A percentile compares a stretch with the other conserved stretches of the same genome.
These are phyloP conservation scores for Camponotus fellah DNA, from an alignment of 2,888 invertebrate species.

Conservation along the genomic window DNA sequence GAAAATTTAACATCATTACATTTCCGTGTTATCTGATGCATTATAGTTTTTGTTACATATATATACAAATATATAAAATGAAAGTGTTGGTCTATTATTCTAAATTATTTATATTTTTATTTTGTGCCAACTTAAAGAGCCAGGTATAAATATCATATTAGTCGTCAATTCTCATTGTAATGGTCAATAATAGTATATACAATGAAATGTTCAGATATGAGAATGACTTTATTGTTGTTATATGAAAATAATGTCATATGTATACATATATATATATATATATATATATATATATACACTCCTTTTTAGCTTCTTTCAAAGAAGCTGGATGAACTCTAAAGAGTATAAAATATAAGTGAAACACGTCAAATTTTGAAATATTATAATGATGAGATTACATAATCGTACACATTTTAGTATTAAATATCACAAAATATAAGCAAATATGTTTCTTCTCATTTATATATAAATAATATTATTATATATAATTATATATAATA, in stretches of 20 bases:
- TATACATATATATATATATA: neutral
- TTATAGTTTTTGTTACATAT: slow-evolving; percentile 45
- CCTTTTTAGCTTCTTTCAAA: neutral
- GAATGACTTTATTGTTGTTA: slow-evolving; percentile 44
- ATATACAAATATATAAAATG: slow-evolving; percentile 49
- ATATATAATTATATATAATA: too few species aligned
- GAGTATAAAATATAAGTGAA: slow-evolving; percentile 16
- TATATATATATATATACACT: neutral
- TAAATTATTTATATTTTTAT: slow-evolving; percentile 48
- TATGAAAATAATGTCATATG: slow-evolving; percentile 9
- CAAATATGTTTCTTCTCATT: neutral
- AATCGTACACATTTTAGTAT: neutral
- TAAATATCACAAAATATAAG: neutral
- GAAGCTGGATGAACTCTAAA: neutral
- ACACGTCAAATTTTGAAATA: neutral
- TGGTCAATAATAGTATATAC: slow-evolving; percentile 18
- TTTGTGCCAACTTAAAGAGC: slow-evolving; percentile 31
- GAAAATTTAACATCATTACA: slow-evolving; percentile 57
- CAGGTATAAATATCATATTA: neutral
- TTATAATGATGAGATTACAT: neutral
- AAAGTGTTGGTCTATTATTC: slow-evolving; percentile 36
- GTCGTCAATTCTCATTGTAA: slow-evolving; percentile 44
- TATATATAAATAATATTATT: too few species aligned
- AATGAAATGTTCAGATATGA: slow-evolving; percentile 20
- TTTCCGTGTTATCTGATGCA: slow-evolving; percentile 55